Conservation (phyloP, 1,140 invertebrate genomes). For the Meloidogyne hapla region DNA sequence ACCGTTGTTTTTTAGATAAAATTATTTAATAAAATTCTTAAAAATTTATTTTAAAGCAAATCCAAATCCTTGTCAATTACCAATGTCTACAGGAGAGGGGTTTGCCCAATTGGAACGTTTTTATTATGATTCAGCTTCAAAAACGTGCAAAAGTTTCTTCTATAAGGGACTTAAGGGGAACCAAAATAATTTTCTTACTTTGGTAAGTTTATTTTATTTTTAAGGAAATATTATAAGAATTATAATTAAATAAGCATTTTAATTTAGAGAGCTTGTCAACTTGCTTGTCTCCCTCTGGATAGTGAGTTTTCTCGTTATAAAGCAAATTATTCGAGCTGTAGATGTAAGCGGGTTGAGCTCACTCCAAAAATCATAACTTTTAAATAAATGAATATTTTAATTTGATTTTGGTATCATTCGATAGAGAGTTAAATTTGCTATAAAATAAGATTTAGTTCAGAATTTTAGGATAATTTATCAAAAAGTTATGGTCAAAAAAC, state of each 20-base stretch:
- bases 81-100: conserved; percentile 63
- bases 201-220: conserved; percentile 33
- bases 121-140: conserved; percentile 64
- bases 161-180: conserved; percentile 67
- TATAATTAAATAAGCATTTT: too few species aligned
- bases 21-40: background rate
- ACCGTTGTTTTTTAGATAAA: too few species aligned
- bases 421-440: background rate
- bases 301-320: conserved; percentile 12
- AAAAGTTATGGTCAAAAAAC: too few species aligned
- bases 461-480: too few species aligned
- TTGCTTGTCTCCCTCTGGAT: conserved; percentile 61
- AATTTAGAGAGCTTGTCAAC: conserved; percentile 56
- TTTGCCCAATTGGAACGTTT: conserved; percentile 59
- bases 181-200: conserved; percentile 65
- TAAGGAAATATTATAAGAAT: too few species aligned
- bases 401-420: background rate
- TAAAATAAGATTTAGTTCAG: too few species aligned
- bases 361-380: too few species aligned
- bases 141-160: conserved; percentile 64
- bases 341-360: too few species aligned
- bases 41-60: conserved; percentile 41
- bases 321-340: too few species aligned
- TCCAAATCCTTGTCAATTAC: conserved; percentile 58
- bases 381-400: background rate